A percentile compares a stretch with the other conserved stretches of the same genome.
These are phyloP conservation scores for Teleiodes luculella DNA, from an alignment of 2,888 invertebrate genomes.

Conservation along the genomic window DNA sequence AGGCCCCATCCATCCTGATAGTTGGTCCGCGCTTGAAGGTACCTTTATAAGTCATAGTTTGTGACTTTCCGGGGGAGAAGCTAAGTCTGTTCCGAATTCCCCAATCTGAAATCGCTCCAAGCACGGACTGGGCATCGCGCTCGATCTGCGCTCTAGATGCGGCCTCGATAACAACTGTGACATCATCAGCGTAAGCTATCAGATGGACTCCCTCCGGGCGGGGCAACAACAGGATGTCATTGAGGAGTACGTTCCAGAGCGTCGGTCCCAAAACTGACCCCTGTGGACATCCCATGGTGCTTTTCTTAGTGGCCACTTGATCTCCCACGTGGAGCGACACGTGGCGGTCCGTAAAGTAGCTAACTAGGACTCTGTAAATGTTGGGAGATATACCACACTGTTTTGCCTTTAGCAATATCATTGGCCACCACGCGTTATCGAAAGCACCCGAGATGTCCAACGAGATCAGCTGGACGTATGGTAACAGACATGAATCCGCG, in stretches of 20 bases:
- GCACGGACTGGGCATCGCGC: neutral
- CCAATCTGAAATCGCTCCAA: slow-evolving; percentile 18
- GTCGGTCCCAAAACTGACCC: slow-evolving; percentile 20
- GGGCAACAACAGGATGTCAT: slow-evolving; percentile 29
- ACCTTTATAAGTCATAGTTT: neutral
- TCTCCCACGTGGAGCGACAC: neutral
- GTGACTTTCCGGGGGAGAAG: slow-evolving; percentile 27
- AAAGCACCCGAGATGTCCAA: slow-evolving; percentile 40
- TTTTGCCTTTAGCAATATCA: slow-evolving; percentile 12
- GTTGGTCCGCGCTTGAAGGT: neutral
- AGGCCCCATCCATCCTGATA: neutral
- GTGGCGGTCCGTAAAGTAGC: neutral
- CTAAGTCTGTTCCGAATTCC: slow-evolving; percentile 22
- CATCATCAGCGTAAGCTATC: slow-evolving; percentile 31
- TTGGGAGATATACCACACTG: neutral
- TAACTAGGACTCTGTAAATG: neutral
- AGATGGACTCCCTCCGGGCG: slow-evolving; percentile 16
- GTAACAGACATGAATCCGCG: neutral
- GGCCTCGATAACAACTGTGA: slow-evolving; percentile 24
- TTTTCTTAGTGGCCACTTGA: slow-evolving; percentile 14
- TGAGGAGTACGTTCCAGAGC: slow-evolving; percentile 12
- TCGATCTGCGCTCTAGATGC: neutral
- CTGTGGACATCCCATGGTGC: slow-evolving; percentile 23
- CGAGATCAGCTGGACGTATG: slow-evolving; percentile 26
- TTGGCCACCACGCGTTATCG: slow-evolving; percentile 33